Base-by-base conservation (phyloP, 92 coral and sea anemone genomes). In the Porites evermanni region DNA sequence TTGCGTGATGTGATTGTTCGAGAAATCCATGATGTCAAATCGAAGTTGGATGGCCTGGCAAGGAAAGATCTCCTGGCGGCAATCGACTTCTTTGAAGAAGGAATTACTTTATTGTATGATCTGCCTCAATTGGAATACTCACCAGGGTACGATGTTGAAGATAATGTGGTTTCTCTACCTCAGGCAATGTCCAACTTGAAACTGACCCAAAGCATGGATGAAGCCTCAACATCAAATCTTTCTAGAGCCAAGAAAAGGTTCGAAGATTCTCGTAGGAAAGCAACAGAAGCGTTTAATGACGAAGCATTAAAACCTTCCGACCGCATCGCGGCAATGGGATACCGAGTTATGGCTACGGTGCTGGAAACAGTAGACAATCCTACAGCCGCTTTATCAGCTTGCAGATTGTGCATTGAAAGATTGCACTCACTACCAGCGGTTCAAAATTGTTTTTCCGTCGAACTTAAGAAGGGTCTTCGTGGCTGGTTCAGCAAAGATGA, bases 241-340 rank as follows among this genome's bases (percentile, higher is more conserved):
- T 13, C 50, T 4, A 58, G 69, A 18, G 90, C 91, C 19, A 80
- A 70, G 60, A 56, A 77, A 38, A 58, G 88, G 54, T 92, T 92
- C 77, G 63, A 78, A 47, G 70, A 71, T 51, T 82, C 93, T 6
- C 85, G 91, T 4, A 75, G 26, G 52, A 69, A 92, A 32, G 93
- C 93, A 59, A 92, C 93, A 47, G 70, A 72, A 65, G 93, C 93
- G 17, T 92, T 92, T 60, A 67, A 61, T 51, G 84, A 92, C 70
- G 91, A 92, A 70, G 84, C 88, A 2, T 78, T 92, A 12, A 53
- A 38, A 3, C 19, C 70, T 10, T 74, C 85, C 20, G 93, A 92
- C 29, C 93, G 95, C 21, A 29, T 92, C 53, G 67, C 65, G 13
- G 93, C 95, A 0, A 86, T 87, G 91, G 67, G 63, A 8, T 65